These are phyloP conservation scores for Cynoglossus semilaevis DNA, from an alignment of 2,113 vertebrate species.

Conservation along the genomic window DNA sequence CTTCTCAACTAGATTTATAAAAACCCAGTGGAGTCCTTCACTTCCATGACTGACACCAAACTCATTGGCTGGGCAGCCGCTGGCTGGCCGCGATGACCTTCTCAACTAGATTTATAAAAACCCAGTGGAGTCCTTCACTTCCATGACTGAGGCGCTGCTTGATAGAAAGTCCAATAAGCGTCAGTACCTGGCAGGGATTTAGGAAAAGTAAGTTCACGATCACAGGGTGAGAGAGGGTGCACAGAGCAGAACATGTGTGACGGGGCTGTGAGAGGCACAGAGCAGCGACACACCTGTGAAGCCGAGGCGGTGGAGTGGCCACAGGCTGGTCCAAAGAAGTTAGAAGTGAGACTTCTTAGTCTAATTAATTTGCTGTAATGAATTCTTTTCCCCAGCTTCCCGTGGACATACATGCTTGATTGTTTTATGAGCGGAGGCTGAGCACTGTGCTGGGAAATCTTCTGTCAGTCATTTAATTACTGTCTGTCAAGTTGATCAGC, in stretches of 20 bases:
- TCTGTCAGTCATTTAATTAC: slow-evolving; percentile 63
- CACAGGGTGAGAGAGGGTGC: slow-evolving; percentile 17
- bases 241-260: slow-evolving; percentile 5
- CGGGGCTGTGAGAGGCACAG: slow-evolving; percentile 6
- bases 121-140: slow-evolving; percentile 19
- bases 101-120: slow-evolving; percentile 3
- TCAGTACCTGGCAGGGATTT: slow-evolving; percentile 25
- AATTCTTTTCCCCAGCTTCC: slow-evolving; percentile 35
- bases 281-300: slow-evolving; percentile 7
- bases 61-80: no score
- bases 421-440: slow-evolving; percentile 24
- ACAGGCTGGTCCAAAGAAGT: slow-evolving; percentile 24
- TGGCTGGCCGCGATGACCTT: neutral
- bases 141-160: slow-evolving; percentile 36
- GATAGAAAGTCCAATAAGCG: slow-evolving; percentile 39
- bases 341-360: slow-evolving; percentile 32
- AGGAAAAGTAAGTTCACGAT: slow-evolving; percentile 27
- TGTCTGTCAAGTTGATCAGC: slow-evolving; percentile 54
- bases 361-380: slow-evolving; percentile 56
- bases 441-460: slow-evolving; percentile 26
- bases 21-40: slow-evolving; percentile 20
- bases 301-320: neutral
- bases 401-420: slow-evolving; percentile 13
- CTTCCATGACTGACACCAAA: slow-evolving; percentile 43
- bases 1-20: neutral